Conservation (phyloP, 2,113 vertebrate genomes). For the Halcyon senegalensis region DNA sequence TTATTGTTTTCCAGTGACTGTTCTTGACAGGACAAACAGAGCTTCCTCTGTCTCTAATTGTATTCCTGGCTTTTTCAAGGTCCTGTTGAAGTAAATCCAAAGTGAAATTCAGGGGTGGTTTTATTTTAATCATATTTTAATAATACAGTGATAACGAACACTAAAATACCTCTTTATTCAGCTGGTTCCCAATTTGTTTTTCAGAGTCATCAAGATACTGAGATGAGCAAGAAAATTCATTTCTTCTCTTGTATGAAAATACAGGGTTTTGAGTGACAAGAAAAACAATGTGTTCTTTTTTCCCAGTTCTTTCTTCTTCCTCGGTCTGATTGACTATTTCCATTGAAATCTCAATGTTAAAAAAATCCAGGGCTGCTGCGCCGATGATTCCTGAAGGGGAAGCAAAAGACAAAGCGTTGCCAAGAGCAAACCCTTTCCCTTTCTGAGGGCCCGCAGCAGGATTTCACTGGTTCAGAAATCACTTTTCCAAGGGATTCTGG, state of each 20-base stretch:
- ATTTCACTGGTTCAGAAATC: not conserved
- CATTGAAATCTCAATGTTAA: conserved; percentile 83
- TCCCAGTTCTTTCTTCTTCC: conserved; percentile 78
- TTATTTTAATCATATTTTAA: not conserved
- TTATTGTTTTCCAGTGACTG: conserved; percentile 80
- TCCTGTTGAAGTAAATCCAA: conserved; percentile 55
- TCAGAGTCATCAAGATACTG: not conserved
- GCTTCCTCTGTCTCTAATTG: conserved; percentile 40
- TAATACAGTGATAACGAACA: not conserved
- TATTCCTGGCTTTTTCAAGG: conserved; percentile 54
- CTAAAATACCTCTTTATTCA: conserved; percentile 72
- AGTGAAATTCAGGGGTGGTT: not conserved
- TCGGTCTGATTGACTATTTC: conserved; percentile 78
- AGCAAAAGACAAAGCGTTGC: not conserved
- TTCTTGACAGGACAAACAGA: conserved; percentile 61
- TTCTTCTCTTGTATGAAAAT: conserved; percentile 61
- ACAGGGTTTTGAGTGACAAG: conserved; percentile 72
- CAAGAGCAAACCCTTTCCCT: not conserved
- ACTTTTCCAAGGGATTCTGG: not conserved
- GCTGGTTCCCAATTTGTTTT: conserved; percentile 1
- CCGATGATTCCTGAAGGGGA: conserved; percentile 76
- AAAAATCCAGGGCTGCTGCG: conserved; percentile 82
- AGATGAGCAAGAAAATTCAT: conserved; percentile 30
- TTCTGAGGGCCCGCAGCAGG: not conserved
- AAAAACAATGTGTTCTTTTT: conserved; percentile 82